Evolutionary conservation across 1,140 invertebrate genomes (phyloP).

Genomic region (Bombus waltoni): DNA sequence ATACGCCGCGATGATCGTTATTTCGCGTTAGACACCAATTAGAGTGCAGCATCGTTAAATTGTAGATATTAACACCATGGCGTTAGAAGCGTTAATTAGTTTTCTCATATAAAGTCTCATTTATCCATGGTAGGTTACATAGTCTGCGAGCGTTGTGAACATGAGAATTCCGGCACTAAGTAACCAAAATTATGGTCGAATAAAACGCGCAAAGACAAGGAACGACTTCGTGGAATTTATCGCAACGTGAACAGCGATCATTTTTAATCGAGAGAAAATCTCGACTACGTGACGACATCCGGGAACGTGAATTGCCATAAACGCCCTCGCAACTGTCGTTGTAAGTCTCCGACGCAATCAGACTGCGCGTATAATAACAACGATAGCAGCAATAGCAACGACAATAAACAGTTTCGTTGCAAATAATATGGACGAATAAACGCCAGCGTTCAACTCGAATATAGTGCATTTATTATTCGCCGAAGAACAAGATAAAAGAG

Average conservation of each 20-base stretch:
- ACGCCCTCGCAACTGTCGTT: slow-evolving; percentile 36
- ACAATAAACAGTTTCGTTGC: not conserved
- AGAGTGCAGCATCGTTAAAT: not conserved
- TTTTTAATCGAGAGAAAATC: slow-evolving; percentile 45
- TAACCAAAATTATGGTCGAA: not conserved
- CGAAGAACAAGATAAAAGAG: too few relatives aligned
- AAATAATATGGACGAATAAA: not conserved
- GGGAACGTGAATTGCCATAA: slow-evolving; percentile 26
- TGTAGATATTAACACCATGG: not conserved
- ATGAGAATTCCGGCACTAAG: not conserved
- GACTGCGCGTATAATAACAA: not conserved
- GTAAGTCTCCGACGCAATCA: not conserved
- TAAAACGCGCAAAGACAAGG: not conserved
- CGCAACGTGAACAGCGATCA: not conserved
- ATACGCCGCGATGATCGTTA: not conserved
- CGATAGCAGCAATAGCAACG: not conserved
- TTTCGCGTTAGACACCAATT: not conserved
- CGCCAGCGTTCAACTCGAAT: not conserved
- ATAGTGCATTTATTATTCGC: not conserved
- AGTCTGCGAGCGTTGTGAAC: not conserved
- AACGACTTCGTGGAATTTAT: slow-evolving; percentile 16
- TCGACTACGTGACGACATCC: not conserved
- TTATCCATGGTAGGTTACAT: not conserved
- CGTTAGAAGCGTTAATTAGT: too few relatives aligned
- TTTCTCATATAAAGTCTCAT: not conserved